A percentile compares a stretch with the other conserved stretches of the same genome.
phyloP scores from a whole-genome alignment of 1,140 invertebrate species.

The Diprion similis region DNA sequence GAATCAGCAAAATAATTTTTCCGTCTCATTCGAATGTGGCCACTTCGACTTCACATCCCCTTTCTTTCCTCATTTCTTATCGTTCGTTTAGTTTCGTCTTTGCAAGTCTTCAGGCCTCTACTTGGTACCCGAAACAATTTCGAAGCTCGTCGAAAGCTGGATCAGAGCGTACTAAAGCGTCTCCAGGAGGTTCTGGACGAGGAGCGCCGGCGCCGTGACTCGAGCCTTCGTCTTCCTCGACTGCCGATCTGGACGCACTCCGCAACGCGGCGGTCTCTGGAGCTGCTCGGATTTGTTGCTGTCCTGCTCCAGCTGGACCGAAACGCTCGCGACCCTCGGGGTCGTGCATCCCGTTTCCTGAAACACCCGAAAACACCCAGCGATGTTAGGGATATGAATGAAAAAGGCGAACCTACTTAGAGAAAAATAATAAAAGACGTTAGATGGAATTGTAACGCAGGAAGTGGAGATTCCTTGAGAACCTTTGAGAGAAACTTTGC shows the following conservation, averaged over 20 bases:
- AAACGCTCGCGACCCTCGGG: conserved; percentile 52
- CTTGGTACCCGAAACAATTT: too few relatives aligned
- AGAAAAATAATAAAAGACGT: background rate
- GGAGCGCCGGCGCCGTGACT: conserved; percentile 50
- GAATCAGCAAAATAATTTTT: too few relatives aligned
- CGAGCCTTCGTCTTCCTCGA: conserved; percentile 52
- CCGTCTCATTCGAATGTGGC: too few relatives aligned
- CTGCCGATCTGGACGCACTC: conserved; percentile 47
- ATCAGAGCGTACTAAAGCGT: conserved; percentile 45
- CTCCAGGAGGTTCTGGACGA: conserved; percentile 56
- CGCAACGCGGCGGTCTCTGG: conserved; percentile 51
- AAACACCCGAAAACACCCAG: conserved; percentile 38
- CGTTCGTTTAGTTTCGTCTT: too few relatives aligned
- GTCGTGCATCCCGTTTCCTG: conserved; percentile 53
- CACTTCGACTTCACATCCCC: too few relatives aligned
- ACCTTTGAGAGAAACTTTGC: too few relatives aligned
- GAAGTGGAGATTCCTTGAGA: too few relatives aligned
- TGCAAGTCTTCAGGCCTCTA: too few relatives aligned
- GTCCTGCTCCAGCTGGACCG: conserved; percentile 57
- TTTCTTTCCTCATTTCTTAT: too few relatives aligned
- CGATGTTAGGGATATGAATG: background rate
- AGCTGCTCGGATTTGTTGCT: conserved; percentile 59
- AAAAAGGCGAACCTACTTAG: background rate
- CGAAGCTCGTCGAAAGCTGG: too few relatives aligned
- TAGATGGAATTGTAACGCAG: background rate